Conservation (phyloP, 2,113 vertebrate genomes). For the Bettongia penicillata region DNA sequence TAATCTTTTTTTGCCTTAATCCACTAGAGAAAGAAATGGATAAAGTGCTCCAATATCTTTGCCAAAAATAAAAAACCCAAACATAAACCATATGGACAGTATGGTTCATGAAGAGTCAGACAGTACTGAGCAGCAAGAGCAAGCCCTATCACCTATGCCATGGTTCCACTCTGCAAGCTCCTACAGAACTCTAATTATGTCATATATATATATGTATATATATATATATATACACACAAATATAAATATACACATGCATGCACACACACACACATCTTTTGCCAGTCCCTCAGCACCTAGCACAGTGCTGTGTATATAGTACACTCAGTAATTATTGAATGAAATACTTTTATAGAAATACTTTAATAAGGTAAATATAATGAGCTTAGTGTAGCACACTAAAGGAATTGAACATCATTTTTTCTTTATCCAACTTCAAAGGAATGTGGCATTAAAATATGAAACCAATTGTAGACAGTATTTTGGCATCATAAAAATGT, state of each 20-base stretch:
- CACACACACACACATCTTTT: neutral
- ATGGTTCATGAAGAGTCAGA: neutral
- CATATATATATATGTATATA: too few relatives aligned
- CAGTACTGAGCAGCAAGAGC: neutral
- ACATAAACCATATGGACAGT: neutral
- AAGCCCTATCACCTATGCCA: neutral
- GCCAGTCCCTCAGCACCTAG: neutral
- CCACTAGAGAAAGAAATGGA: neutral
- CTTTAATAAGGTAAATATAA: neutral
- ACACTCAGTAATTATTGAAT: neutral
- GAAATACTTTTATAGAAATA: neutral
- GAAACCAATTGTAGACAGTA: neutral
- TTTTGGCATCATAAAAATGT: neutral
- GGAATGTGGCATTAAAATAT: neutral
- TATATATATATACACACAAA: too few relatives aligned
- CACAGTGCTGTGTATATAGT: neutral
- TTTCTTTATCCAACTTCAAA: neutral
- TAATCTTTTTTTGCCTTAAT: neutral
- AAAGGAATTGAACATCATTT: neutral
- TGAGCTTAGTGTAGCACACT: neutral
- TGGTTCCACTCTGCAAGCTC: neutral
- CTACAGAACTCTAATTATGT: neutral
- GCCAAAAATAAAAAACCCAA: neutral
- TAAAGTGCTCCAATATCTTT: neutral
- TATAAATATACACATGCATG: too few relatives aligned